Evolutionary conservation across 2,888 invertebrate species (phyloP).

Genomic region (Abscondita cerata): DNA sequence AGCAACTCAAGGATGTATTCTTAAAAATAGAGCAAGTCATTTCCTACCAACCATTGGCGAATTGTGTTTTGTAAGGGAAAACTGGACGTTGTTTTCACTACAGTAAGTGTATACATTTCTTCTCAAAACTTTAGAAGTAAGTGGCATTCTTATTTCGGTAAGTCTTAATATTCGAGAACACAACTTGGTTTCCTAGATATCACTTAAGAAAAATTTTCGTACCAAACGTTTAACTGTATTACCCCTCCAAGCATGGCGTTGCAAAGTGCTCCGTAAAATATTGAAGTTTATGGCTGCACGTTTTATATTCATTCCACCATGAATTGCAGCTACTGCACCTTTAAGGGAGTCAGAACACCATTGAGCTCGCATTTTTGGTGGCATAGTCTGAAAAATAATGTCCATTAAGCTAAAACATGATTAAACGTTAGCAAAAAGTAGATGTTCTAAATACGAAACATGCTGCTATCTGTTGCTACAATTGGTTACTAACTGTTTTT

Average conservation of each 20-base stretch:
- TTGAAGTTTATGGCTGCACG: background rate
- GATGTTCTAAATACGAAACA: no score
- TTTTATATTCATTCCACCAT: no score
- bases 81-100: background rate
- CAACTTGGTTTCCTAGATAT: background rate
- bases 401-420: no score
- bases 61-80: background rate
- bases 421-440: no score
- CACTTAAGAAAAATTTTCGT: background rate
- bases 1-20: slow-evolving; percentile 33
- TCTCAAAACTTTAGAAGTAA: background rate
- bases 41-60: slow-evolving; percentile 33
- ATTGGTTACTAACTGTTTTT: no score
- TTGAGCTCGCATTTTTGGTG: no score
- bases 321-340: no score
- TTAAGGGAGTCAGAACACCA: no score
- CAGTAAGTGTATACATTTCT: background rate
- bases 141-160: background rate
- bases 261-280: background rate
- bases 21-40: slow-evolving; percentile 38
- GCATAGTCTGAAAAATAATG: no score
- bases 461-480: no score
- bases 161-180: background rate
- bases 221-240: background rate
- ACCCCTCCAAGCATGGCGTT: background rate